A percentile compares a stretch with the other conserved stretches of the same genome.
phyloP scores from a whole-genome alignment of 2,113 vertebrate species.

The Megaptera novaeangliae region DNA sequence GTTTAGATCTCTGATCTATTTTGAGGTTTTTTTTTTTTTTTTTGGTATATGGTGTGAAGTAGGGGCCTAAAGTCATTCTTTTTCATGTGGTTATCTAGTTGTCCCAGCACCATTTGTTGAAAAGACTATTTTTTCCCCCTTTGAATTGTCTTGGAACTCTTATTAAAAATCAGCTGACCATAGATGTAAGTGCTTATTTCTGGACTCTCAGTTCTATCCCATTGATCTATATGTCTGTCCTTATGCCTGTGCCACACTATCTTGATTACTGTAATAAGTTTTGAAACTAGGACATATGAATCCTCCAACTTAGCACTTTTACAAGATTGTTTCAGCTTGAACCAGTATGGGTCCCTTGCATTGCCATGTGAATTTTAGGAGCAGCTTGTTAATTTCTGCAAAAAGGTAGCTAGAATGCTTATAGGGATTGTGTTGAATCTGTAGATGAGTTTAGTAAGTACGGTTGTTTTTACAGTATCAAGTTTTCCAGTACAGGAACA shows the following conservation, averaged over 20 bases:
- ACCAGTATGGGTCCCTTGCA: neutral
- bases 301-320: neutral
- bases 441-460: neutral
- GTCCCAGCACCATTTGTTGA: neutral
- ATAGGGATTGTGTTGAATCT: neutral
- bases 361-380: constrained; percentile 37
- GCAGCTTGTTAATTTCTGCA: neutral
- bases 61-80: neutral
- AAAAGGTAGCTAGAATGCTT: neutral
- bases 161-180: neutral
- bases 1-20: neutral
- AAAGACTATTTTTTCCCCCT: neutral
- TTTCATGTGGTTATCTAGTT: constrained; percentile 4
- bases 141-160: constrained; percentile 16
- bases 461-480: neutral
- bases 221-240: neutral
- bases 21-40: neutral
- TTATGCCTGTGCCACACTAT: neutral
- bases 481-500: neutral
- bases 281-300: constrained; percentile 21
- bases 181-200: constrained; percentile 19
- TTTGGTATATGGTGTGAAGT: neutral
- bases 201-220: neutral
- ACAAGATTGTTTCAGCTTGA: constrained; percentile 4
- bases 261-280: neutral